Conservation (phyloP, 2,113 vertebrate species). For the Arizona elegans region DNA sequence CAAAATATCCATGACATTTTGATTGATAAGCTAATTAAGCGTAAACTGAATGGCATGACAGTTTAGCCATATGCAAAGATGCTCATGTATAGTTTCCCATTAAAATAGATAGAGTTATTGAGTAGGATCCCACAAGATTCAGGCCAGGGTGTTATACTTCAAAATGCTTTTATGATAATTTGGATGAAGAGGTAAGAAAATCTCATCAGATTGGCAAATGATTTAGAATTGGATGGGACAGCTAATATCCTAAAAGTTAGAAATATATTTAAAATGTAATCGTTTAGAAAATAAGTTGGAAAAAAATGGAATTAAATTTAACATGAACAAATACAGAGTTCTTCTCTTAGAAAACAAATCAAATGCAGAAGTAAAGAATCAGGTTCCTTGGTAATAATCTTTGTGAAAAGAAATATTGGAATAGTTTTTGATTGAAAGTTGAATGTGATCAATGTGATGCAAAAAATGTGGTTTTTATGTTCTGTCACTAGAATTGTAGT, state of each 20-base stretch:
- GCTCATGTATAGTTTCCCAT: neutral
- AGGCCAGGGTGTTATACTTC: neutral
- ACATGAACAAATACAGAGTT: neutral
- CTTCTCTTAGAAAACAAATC: neutral
- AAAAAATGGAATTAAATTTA: neutral
- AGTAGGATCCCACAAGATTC: neutral
- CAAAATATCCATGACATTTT: neutral
- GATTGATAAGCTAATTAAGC: neutral
- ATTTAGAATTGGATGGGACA: neutral
- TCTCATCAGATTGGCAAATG: neutral
- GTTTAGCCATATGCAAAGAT: neutral
- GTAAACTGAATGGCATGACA: neutral
- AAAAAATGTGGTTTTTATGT: neutral
- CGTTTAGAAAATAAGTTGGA: neutral
- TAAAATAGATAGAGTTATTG: neutral
- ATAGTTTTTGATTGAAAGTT: neutral
- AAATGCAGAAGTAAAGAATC: neutral
- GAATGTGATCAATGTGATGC: neutral
- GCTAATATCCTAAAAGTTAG: neutral
- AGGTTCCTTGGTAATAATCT: neutral
- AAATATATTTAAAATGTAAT: neutral
- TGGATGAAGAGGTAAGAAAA: neutral
- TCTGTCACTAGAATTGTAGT: neutral
- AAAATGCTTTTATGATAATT: neutral
- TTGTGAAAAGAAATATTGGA: neutral